A percentile compares a stretch with the other conserved stretches of the same genome.
Evolutionary conservation across 2,113 vertebrate genomes (phyloP).

Genomic region (Ptilorrhoa leucosticta): DNA sequence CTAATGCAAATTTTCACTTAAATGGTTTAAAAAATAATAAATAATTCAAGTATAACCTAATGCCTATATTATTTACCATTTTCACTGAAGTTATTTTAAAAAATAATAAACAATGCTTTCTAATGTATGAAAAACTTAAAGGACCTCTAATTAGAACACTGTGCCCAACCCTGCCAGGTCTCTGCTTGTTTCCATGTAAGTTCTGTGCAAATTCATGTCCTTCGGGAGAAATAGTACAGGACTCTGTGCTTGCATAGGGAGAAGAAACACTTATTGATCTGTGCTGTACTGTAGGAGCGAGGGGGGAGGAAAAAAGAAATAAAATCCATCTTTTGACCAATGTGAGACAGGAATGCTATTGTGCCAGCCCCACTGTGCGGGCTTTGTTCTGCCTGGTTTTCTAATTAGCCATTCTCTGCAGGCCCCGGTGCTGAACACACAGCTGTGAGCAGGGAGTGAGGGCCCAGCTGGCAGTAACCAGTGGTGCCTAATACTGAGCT

Average conservation of each 20-base stretch:
- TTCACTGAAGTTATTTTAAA: neutral
- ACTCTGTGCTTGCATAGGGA: neutral
- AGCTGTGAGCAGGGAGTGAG: slow-evolving; percentile 69
- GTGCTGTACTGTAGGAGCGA: neutral
- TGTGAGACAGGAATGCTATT: slow-evolving; percentile 72
- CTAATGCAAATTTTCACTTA: neutral
- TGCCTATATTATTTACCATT: neutral
- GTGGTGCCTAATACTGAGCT: slow-evolving; percentile 76
- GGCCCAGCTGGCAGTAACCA: slow-evolving; percentile 78
- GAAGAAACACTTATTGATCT: slow-evolving; percentile 48
- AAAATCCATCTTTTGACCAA: slow-evolving; percentile 55
- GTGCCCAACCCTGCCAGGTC: neutral
- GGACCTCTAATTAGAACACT: neutral
- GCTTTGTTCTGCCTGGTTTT: slow-evolving; percentile 69
- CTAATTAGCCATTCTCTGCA: slow-evolving; percentile 74
- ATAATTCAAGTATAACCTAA: neutral
- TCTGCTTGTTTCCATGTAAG: neutral
- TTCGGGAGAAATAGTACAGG: neutral
- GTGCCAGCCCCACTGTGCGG: slow-evolving; percentile 63
- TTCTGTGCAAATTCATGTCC: neutral
- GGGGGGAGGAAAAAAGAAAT: neutral
- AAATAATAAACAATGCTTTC: neutral
- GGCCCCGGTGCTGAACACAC: slow-evolving; percentile 64
- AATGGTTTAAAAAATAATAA: neutral
- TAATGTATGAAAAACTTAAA: neutral